Percentiles rank a stretch among this genome's conserved stretches.
Evolutionary conservation across 2,113 vertebrate genomes (phyloP).

Genomic region (Thunnus thynnus): DNA sequence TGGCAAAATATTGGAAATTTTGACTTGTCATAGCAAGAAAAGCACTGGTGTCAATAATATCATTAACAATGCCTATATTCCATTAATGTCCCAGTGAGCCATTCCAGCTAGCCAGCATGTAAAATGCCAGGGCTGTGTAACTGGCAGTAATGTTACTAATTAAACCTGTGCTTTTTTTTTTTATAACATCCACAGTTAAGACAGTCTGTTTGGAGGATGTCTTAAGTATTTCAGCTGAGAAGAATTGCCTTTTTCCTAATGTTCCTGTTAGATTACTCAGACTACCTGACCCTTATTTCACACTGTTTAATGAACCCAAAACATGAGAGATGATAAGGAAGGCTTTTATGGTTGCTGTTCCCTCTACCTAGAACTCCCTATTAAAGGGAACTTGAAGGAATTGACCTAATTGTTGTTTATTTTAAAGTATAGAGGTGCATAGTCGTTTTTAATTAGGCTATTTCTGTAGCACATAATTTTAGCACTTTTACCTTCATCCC

Average conservation of each 20-base stretch:
- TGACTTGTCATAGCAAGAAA: no score
- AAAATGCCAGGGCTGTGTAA: no score
- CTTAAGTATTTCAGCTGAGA: neutral
- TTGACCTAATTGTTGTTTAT: neutral
- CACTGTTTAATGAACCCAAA: neutral
- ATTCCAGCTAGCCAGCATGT: no score
- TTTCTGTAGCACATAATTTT: conserved; percentile 1
- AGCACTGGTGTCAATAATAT: no score
- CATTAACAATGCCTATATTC: no score
- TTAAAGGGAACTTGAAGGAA: neutral
- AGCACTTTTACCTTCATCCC: neutral
- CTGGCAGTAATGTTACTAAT: neutral
- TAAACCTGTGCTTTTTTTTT: neutral
- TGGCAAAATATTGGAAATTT: no score
- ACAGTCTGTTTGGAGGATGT: no score
- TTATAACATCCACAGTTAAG: neutral
- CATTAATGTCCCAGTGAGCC: no score
- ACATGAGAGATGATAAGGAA: neutral
- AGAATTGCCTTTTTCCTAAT: neutral
- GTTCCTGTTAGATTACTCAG: neutral
- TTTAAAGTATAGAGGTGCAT: neutral
- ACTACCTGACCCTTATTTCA: neutral
- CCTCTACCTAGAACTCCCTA: no score
- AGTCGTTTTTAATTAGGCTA: conserved; percentile 8
- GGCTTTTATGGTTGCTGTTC: neutral